Evolutionary conservation across 2,113 vertebrate genomes (phyloP).

Genomic region (Micronycteris hirsuta): DNA sequence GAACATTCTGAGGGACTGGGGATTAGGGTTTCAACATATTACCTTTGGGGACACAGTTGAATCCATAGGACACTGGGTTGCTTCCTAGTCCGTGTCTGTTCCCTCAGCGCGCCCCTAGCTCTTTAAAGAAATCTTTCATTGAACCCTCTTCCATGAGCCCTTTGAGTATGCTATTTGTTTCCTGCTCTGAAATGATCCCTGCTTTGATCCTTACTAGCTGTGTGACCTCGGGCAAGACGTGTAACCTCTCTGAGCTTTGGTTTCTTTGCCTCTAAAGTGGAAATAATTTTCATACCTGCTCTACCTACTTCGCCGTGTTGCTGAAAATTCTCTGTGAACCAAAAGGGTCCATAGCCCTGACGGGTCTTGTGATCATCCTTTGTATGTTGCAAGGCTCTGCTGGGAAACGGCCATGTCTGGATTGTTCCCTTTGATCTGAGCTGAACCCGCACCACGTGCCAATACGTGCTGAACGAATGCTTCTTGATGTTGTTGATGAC

Average conservation of each 20-base stretch:
- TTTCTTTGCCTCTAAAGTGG: not conserved
- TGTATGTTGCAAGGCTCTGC: accelerated
- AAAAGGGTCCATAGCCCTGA: not conserved
- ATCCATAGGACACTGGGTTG: not conserved
- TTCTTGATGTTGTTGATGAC: not conserved
- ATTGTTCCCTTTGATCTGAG: not conserved
- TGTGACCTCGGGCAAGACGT: not conserved
- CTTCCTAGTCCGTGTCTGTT: not conserved
- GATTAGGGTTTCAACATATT: not conserved
- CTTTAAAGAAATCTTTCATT: not conserved
- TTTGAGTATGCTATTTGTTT: not conserved
- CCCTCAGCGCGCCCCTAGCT: not conserved
- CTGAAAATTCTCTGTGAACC: not conserved
- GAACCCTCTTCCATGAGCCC: not conserved
- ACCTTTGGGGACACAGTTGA: not conserved
- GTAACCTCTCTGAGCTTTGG: not conserved
- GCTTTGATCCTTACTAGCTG: not conserved
- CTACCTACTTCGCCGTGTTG: not conserved
- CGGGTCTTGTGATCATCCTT: not conserved
- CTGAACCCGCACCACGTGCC: accelerated
- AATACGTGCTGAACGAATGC: not conserved
- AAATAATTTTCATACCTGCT: not conserved
- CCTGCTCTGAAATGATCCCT: not conserved
- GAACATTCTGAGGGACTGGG: not conserved
- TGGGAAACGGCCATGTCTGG: not conserved